Conservation (phyloP, 2,797 vertebrate species). For the Gouania willdenowi region DNA sequence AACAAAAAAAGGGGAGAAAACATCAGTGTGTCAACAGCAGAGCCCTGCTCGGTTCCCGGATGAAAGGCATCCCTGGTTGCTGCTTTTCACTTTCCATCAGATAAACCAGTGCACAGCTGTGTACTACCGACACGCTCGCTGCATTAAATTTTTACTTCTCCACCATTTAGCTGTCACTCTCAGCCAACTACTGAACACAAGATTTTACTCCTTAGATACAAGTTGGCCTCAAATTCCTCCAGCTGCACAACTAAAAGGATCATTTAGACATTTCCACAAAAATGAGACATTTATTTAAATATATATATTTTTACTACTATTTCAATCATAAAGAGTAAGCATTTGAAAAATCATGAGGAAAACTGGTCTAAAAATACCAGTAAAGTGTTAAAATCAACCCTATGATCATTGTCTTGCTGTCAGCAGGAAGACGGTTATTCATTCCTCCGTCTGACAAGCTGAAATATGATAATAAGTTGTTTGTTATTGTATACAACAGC, state of each 20-base stretch:
- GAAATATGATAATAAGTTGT: constrained; percentile 39
- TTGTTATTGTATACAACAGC: constrained; percentile 43
- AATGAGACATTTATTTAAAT: too few species aligned
- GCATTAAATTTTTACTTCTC: constrained; percentile 34
- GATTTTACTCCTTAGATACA: constrained; percentile 12
- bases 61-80: constrained; percentile 40
- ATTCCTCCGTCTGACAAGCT: constrained; percentile 30
- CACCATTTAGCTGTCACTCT: constrained; percentile 41
- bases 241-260: constrained; percentile 9
- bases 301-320: too few species aligned
- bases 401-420: constrained; percentile 19
- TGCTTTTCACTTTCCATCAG: constrained; percentile 24
- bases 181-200: constrained; percentile 22
- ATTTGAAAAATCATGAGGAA: too few species aligned
- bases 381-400: constrained; percentile 9
- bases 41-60: constrained; percentile 9
- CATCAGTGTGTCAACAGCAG: constrained; percentile 16
- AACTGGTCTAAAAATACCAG: too few species aligned
- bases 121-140: constrained; percentile 7
- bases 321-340: too few species aligned
- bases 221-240: background rate
- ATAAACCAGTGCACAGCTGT: constrained; percentile 22
- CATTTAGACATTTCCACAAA: constrained; percentile 10
- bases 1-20: constrained; percentile 36
- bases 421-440: constrained; percentile 10